These are phyloP conservation scores for Daphoenositta chrysoptera DNA, from an alignment of 2,113 vertebrate species.

Conservation along the genomic window DNA sequence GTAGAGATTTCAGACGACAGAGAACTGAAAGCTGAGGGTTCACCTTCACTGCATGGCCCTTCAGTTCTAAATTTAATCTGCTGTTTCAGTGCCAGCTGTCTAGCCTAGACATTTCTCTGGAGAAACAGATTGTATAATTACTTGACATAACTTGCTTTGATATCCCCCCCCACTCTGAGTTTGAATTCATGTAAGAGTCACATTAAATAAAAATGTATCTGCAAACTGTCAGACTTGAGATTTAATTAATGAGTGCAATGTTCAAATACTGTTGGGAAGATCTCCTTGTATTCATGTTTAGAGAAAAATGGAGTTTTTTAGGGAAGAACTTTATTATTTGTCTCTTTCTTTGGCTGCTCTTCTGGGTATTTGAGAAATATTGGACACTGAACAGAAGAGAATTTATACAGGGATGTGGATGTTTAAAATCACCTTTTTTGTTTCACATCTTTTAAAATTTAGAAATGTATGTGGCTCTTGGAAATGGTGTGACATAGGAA, in stretches of 20 bases:
- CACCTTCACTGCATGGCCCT: background rate
- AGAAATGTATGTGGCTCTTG: background rate
- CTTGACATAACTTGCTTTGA: background rate
- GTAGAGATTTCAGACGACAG: background rate
- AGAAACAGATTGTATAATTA: conserved; percentile 36
- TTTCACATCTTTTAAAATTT: background rate
- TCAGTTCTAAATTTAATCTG: conserved; percentile 33
- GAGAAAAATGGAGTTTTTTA: background rate
- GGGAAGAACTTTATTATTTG: background rate
- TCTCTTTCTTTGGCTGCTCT: background rate
- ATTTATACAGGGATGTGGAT: background rate
- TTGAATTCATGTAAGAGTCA: background rate
- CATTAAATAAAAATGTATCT: conserved; percentile 7
- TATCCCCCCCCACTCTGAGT: background rate
- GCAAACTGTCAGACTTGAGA: background rate
- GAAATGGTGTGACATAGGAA: background rate
- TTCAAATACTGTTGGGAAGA: background rate
- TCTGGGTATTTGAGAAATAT: background rate
- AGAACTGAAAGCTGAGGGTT: background rate
- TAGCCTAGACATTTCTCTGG: background rate
- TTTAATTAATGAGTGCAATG: background rate
- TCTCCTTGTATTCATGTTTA: background rate
- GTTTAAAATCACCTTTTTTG: background rate
- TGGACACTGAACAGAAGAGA: background rate
- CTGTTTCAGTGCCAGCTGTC: background rate